A percentile compares a stretch with the other conserved stretches of the same genome.
These are phyloP conservation scores for Campoletis sonorensis DNA, from an alignment of 1,140 invertebrate species.

Conservation along the genomic window DNA sequence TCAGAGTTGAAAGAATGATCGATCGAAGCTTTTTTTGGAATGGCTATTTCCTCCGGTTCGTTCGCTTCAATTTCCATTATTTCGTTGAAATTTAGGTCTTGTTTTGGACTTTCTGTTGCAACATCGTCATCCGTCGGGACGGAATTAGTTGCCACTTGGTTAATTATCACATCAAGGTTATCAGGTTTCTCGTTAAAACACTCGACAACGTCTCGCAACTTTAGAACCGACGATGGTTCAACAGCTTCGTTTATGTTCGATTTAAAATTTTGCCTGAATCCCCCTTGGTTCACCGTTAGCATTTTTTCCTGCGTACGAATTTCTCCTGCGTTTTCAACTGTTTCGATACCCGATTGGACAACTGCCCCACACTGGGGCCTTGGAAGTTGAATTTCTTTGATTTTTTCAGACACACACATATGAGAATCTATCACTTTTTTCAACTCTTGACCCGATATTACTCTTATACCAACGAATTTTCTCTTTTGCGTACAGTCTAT, in stretches of 20 bases:
- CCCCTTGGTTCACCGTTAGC: background rate
- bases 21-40: background rate
- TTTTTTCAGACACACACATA: background rate
- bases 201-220: background rate
- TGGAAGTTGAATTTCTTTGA: background rate
- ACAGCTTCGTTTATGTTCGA: background rate
- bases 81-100: background rate
- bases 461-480: conserved; percentile 3
- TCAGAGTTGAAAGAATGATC: background rate
- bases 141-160: background rate
- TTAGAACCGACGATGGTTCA: background rate
- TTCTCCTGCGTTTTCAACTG: too few relatives aligned
- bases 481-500: background rate
- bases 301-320: too few relatives aligned
- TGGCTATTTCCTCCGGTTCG: too few relatives aligned
- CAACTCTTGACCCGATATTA: background rate
- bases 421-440: background rate
- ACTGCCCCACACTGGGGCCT: too few relatives aligned
- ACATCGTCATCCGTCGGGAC: background rate
- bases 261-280: too few relatives aligned
- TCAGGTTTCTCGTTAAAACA: background rate
- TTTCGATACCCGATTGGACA: background rate
- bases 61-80: background rate
- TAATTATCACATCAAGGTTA: background rate
- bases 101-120: background rate